Evolutionary conservation across 2,888 invertebrate genomes (phyloP), one percentile per base, ranked within the genome.

Genomic region (Agriopis marginaria): DNA sequence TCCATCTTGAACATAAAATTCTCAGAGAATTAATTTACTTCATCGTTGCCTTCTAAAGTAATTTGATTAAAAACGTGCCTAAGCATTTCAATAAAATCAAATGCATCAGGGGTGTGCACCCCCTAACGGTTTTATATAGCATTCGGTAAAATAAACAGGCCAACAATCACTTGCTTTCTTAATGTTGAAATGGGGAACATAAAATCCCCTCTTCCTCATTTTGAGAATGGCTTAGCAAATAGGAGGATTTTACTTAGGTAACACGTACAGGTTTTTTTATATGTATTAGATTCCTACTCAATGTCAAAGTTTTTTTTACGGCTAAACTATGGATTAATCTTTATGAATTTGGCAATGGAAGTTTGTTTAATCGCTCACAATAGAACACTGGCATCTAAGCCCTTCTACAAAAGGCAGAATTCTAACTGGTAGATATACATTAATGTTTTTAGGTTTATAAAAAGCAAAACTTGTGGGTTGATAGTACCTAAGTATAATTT

Each of bases 61-160:
- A 78, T 79, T 78, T 80, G 80, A 82, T 83, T 84, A 80, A 81
- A 85, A 78, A 80, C 85, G 86, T 84, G 86, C 75, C 75, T 72
- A 66, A 75, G 84, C 82, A 86, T 86, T 82, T 77, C 69, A 81
- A 83, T 82, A 77, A 77, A 76, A 73, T 75, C 71, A 76, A 79
- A 79, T 80, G 74, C 68, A 60, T 59, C 72, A 72, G 66, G 78
- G 79, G 77, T 69, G 66, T 17, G 51, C 45, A 60, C 8, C 54
- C 68, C 73, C 71, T 51, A 54, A 14, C 14, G 50, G n/a, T 54
- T 67, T 65, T 61, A 71, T 56, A 40, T 53, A 10, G 45, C 54
- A 49, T 59, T 62, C 44, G 55, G 61, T 65, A 65, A 68, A 69
- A 69, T 69, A 64, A 64, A 69, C 68, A 63, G 59, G 7, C 44